Evolutionary conservation across 2,888 invertebrate species (phyloP), one percentile per base, ranked within the genome.

Genomic region (Hemistola chrysoprasaria): DNA sequence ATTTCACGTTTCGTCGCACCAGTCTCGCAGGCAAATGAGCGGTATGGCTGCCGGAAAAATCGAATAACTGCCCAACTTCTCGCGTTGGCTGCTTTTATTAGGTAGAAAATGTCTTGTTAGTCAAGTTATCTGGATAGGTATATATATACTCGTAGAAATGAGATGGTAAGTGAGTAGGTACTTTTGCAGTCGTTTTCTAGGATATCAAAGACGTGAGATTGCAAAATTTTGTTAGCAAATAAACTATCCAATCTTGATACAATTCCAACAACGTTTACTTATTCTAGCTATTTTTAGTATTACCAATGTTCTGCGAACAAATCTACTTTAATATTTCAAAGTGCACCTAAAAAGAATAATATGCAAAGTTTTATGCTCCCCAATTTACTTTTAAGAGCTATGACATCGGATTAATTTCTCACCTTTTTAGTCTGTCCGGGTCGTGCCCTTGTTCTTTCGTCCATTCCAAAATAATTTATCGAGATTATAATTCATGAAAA

Each of bases 1-100:
- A 80, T 78, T 79, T 82, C 67, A 72, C 71, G 75, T 78, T 73
- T 71, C 59, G 62, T 64, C 64, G 74, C 69, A 67, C 64, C 55
- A 65, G 60, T 56, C 55, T 45, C 56, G 29, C 52, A 35, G 49
- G 56, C 39, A 50, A 53, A 50, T 50, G 48, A 48, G 48, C 54
- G 41, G 56, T 22, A 28, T 7, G 34, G 51, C 43, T 55, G 46
- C 43, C 39, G 57, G 50, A 57, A 62, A 68, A 69, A 74, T 70
- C 64, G 63, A 59, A 59, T 64, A 65, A 68, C 62, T 59, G 63
- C 51, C 48, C 43, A 58, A 71, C 51, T 72, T 71, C 68, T 53
- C 47, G 47, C 50, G 46, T 57, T 60, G 47, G 46, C 39, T 41
- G 53, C 50, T 65, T 67, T 70, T 72, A 73, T 73, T 71, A 73